Percentiles rank a stretch among this genome's conserved stretches.
Evolutionary conservation across 2,113 vertebrate species (phyloP).

Genomic region (Takifugu bimaculatus): DNA sequence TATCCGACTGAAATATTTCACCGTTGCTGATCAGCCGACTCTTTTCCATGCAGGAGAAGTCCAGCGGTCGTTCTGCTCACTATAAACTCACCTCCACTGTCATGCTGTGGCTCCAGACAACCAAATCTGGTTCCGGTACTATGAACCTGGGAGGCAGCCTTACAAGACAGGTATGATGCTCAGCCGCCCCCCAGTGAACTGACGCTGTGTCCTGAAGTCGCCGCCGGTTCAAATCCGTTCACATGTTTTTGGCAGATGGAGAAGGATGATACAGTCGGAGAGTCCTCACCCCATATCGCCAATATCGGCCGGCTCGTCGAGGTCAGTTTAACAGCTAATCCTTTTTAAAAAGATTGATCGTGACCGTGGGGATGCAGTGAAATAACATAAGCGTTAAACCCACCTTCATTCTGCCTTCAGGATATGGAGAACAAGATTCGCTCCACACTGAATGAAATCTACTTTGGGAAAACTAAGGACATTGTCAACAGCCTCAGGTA

Average conservation of each 20-base stretch:
- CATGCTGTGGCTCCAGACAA: conserved; percentile 99
- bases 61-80: conserved; percentile 96
- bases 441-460: conserved; percentile 99
- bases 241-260: conserved; percentile 81
- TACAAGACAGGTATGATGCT: conserved; percentile 86
- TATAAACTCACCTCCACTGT: conserved; percentile 99
- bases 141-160: conserved; percentile 99
- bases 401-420: conserved; percentile 61
- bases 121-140: conserved; percentile 93
- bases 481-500: conserved; percentile 99
- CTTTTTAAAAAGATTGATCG: neutral
- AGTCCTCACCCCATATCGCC: conserved; percentile 95
- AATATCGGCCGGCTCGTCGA: conserved; percentile 97
- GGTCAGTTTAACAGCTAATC: conserved; percentile 69
- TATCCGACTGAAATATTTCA: neutral
- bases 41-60: conserved; percentile 83
- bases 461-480: conserved; percentile 99
- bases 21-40: neutral
- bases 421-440: conserved; percentile 99
- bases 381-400: neutral
- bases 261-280: conserved; percentile 94
- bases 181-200: neutral
- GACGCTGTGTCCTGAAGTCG: neutral
- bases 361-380: neutral
- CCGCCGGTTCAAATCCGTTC: neutral